Base-by-base conservation (phyloP, 1,140 invertebrate species). In the Caenorhabditis tropicalis region DNA sequence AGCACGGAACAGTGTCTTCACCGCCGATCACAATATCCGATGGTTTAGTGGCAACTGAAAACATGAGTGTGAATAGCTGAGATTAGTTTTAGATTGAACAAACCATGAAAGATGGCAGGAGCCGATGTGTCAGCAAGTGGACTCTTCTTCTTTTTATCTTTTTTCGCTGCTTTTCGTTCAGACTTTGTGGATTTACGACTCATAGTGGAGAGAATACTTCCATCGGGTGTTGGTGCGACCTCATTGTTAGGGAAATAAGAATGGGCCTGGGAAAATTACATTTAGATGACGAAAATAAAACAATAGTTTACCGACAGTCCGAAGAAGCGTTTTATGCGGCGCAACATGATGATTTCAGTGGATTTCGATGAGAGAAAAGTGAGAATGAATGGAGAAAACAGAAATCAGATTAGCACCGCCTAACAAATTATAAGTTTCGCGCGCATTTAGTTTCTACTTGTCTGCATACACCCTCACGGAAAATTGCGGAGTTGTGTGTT, bases 211-310 rank as follows among this genome's bases (percentile, higher is more conserved):
- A 74, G 15, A n/a, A 74, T 33, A 43, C 65, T 74, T 74, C 65
- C 65, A 43, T 74, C 65, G 36, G 65, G 36, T 19, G 21, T 43
- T 9, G 65, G 65, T 74, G 33, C 65, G 19, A 43, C 33, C n/a
- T 74, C 65, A 43, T 43, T 74, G 65, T 74, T 74, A 5, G 65
- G 65, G 33, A 74, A 74, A n/a, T 74, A 74, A 16, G 65, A 12
- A 43, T 46, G 65, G 43, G 65, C 9, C 65, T 74, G n/a, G 24
- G 43, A 43, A 31, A 56, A 7, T 1, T 9, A 24, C 4, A 3
- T 15, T 27, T 56, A 2, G 9, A 21, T 27, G 10, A 29, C 49
- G 16, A 19, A 12, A 6, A 56, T 10, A 56, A 56, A 74, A 12
- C 9, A 24, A 6, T 4, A 74, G 43, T 36, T 33, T 74, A 74